phyloP scores from a whole-genome alignment of 1,140 invertebrate genomes.

The Solenopsis invicta region DNA sequence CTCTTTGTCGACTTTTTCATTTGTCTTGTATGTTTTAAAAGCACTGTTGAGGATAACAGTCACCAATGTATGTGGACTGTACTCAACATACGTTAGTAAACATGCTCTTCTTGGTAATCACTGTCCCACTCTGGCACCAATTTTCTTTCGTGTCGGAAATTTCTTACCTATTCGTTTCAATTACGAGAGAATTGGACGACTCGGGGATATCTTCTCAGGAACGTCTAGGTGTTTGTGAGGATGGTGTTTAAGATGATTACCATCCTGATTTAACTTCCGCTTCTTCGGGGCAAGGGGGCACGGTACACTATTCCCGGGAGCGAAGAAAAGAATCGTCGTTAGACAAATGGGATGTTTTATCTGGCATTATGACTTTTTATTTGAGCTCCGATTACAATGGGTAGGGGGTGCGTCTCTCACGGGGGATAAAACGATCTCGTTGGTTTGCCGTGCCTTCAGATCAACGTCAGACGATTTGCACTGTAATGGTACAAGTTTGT shows the following conservation, averaged over 20 bases:
- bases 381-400: constrained; percentile 82
- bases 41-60: not conserved
- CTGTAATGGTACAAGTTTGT: constrained; percentile 51
- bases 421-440: constrained; percentile 49
- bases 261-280: constrained; percentile 75
- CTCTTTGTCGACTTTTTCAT: not conserved
- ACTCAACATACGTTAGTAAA: not conserved
- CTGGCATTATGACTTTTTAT: constrained; percentile 85
- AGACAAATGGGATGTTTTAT: constrained; percentile 87
- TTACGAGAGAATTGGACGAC: constrained; percentile 83
- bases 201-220: constrained; percentile 54
- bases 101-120: not conserved
- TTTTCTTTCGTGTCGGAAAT: constrained; percentile 15
- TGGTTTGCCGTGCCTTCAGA: constrained; percentile 73
- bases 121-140: not conserved
- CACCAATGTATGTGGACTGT: not conserved
- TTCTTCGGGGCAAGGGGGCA: constrained; percentile 28
- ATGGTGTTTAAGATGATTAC: constrained; percentile 86
- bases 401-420: constrained; percentile 67
- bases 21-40: not conserved
- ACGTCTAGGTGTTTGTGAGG: constrained; percentile 78
- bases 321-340: constrained; percentile 84
- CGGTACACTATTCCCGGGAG: constrained; percentile 39
- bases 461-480: constrained; percentile 85
- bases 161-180: constrained; percentile 82